Conservation (phyloP, 2,888 invertebrate species). For the Stenolophus ochropezus region DNA sequence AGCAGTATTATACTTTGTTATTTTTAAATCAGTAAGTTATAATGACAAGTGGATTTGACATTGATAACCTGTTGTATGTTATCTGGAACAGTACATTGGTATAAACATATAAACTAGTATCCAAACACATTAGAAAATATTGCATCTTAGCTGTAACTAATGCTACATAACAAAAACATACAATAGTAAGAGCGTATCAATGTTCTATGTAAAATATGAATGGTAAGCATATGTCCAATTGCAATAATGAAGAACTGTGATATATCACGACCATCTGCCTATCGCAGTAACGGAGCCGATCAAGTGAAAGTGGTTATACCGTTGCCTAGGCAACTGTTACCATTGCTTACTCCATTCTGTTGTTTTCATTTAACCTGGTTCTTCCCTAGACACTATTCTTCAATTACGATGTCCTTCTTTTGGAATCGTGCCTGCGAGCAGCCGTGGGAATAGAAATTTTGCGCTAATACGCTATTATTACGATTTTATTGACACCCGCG, state of each 20-base stretch:
- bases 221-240: constrained; percentile 15
- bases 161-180: no score
- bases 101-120: no score
- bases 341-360: neutral
- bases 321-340: neutral
- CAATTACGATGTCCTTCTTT: constrained; percentile 40
- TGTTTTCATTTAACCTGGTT: constrained; percentile 46
- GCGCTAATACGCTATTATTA: constrained; percentile 22
- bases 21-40: no score
- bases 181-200: no score
- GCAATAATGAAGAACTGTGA: constrained; percentile 23
- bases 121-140: no score
- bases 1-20: no score
- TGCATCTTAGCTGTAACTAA: no score
- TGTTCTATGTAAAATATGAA: no score
- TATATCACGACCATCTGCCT: constrained; percentile 50
- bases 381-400: constrained; percentile 20
- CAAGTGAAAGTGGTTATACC: constrained; percentile 39
- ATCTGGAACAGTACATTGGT: no score
- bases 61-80: no score
- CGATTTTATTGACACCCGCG: constrained; percentile 30
- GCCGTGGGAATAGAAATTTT: constrained; percentile 43
- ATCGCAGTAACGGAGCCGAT: neutral
- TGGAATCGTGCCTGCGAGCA: constrained; percentile 9
- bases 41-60: no score